Conservation (phyloP, 37 sponge, comb jelly and placozoan species). For the Haliclona indistincta region DNA sequence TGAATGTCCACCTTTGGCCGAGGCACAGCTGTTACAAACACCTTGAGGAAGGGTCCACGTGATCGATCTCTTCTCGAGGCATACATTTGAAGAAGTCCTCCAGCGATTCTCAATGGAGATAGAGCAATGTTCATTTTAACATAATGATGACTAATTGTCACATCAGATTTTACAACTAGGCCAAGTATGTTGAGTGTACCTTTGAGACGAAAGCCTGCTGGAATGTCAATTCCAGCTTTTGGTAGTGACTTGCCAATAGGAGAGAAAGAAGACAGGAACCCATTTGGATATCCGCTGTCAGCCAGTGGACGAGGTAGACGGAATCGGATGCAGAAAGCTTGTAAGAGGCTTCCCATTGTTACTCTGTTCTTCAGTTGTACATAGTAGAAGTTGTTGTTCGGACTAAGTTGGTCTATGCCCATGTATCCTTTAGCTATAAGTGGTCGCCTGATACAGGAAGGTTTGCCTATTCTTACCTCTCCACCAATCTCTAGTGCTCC, state of each 20-base stretch:
- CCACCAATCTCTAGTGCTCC: constrained; percentile 34
- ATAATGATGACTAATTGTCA: constrained; percentile 6
- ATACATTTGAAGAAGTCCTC: too few species aligned
- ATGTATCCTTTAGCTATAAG: constrained; percentile 14
- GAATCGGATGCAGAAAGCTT: constrained; percentile 38
- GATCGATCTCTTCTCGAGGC: too few species aligned
- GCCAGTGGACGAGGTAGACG: constrained; percentile 24
- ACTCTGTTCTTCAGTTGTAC: not conserved
- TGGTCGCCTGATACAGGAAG: not conserved
- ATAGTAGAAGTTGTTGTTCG: constrained; percentile 32
- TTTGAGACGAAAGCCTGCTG: constrained; percentile 11
- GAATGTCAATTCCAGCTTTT: constrained; percentile 12
- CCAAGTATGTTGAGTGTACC: constrained; percentile 42
- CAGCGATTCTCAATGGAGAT: too few species aligned
- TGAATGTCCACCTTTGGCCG: too few species aligned
- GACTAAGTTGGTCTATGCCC: constrained; percentile 5
- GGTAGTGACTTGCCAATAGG: not conserved
- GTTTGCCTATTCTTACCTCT: constrained; percentile 5
- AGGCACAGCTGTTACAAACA: too few species aligned
- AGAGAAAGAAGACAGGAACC: constrained; percentile 23
- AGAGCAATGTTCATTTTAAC: constrained; percentile 5
- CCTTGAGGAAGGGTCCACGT: too few species aligned
- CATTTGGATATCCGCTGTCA: constrained; percentile 37
- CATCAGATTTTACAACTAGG: not conserved
- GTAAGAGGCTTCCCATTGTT: constrained; percentile 16